Conservation (phyloP, 2,113 vertebrate genomes). For the Triplophysa rosa region DNA sequence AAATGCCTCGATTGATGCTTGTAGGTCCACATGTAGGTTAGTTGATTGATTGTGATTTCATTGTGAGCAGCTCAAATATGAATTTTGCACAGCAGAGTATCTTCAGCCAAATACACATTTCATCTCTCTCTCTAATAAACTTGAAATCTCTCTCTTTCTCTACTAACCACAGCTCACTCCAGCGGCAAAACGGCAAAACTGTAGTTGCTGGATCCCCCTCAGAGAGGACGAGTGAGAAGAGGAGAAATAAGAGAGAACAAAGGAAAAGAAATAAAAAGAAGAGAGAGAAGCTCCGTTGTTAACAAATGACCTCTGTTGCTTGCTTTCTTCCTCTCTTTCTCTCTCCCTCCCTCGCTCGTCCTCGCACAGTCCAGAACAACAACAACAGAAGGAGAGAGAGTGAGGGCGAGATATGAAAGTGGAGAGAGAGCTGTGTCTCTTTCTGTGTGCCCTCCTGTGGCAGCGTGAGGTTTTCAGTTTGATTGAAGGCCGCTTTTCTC, state of each 20-base stretch:
- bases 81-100: too few relatives aligned
- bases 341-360: slow-evolving; percentile 52
- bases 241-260: slow-evolving; percentile 30
- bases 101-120: too few relatives aligned
- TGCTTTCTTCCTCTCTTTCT: slow-evolving; percentile 51
- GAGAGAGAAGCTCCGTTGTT: slow-evolving; percentile 57
- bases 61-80: too few relatives aligned
- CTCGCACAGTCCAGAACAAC: slow-evolving; percentile 58
- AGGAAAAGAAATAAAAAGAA: slow-evolving; percentile 37
- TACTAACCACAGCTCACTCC: slow-evolving; percentile 53
- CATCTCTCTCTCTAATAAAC: slow-evolving; percentile 1
- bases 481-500: slow-evolving; percentile 82
- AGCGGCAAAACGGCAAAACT: slow-evolving; percentile 44
- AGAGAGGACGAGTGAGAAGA: slow-evolving; percentile 7
- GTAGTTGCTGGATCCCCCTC: slow-evolving; percentile 11
- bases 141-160: neutral
- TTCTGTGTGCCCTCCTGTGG: slow-evolving; percentile 73
- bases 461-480: slow-evolving; percentile 81
- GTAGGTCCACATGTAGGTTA: too few relatives aligned
- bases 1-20: too few relatives aligned
- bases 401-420: slow-evolving; percentile 65
- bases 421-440: slow-evolving; percentile 71
- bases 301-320: slow-evolving; percentile 63
- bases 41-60: too few relatives aligned
- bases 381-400: slow-evolving; percentile 63